phyloP scores from a whole-genome alignment of 92 coral and sea anemone genomes.

The Meandrina meandrites region DNA sequence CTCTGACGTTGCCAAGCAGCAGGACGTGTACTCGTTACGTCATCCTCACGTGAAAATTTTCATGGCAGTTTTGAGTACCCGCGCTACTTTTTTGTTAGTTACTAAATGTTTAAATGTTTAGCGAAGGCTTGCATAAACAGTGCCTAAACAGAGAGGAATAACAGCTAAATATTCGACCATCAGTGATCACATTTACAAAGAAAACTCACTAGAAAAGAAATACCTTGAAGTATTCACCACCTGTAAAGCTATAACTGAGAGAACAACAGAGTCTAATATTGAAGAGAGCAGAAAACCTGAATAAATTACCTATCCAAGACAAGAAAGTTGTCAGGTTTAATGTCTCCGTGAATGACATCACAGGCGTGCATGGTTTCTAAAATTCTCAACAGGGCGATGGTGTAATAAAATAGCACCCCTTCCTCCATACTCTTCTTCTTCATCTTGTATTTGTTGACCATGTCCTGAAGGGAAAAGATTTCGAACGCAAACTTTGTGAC shows the following conservation, averaged over 20 bases:
- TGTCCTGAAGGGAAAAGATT: slow-evolving; percentile 63
- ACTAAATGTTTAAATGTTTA: too few species aligned
- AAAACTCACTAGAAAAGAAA: background rate
- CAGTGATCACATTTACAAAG: too few species aligned
- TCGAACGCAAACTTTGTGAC: background rate
- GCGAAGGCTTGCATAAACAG: too few species aligned
- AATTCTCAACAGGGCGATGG: slow-evolving; percentile 75
- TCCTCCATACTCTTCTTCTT: slow-evolving; percentile 51
- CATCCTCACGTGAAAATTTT: background rate
- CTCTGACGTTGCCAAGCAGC: background rate
- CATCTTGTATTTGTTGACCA: slow-evolving; percentile 86
- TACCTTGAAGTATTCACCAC: background rate
- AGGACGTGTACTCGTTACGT: background rate
- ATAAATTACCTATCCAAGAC: slow-evolving; percentile 66
- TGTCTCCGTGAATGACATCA: slow-evolving; percentile 92
- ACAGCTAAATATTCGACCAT: too few species aligned
- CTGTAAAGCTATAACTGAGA: background rate
- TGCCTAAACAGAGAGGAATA: background rate
- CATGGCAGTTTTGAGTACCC: background rate
- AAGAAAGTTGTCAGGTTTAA: slow-evolving; percentile 94
- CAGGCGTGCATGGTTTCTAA: slow-evolving; percentile 76
- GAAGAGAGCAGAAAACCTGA: too few species aligned
- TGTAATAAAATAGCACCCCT: slow-evolving; percentile 51
- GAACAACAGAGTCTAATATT: background rate
- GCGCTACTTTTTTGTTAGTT: background rate